Evolutionary conservation across 2,113 vertebrate species (phyloP), one percentile per base, ranked within the genome.

Genomic region (Etheostoma spectabile): DNA sequence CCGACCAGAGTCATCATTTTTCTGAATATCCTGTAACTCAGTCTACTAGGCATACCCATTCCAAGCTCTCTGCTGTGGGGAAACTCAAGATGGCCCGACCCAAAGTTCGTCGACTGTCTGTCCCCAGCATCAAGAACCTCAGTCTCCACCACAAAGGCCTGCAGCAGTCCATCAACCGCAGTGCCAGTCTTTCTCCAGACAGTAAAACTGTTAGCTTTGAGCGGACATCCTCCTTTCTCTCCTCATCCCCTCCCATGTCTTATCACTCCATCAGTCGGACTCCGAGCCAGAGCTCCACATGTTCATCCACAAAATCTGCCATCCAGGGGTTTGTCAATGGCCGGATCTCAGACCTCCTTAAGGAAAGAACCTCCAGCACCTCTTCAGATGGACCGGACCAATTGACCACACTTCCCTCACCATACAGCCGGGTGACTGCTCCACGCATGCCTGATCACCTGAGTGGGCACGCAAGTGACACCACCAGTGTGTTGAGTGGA

Each of bases 401-500:
- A 83, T 86, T 65, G 65, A 84, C 0, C 89, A 91, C 95, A 8
- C 91, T 99, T 75, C 97, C 96, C 0, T 99, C 98, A 0, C 98
- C 98, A 0, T 99, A 99, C 93, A 98, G 96, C 93, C 96, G 95
- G 77, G 90, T 99, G 77, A 99, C 98, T 0, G 96, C 97, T 0
- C 98, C 98, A 0, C 95, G 97, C 48, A 93, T 92, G 60, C 97
- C 98, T 0, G 96, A 97, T 76, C 97, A 96, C 88, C 95, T 96
- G 88, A 99, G 97, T 0, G 98, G 97, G 2, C 97, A 99, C 0
- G 96, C 96, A 0, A 99, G 98, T 0, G 98, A 99, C 93, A 98
- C 97, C 91, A 99, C 98, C 84, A 99, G 98, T 3, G 96, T 99
- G 61, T 91, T 99, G 80, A 99, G 98, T 0, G 98, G 98, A 7